These are phyloP conservation scores for Teinopalpus imperialis DNA, from an alignment of 2,888 invertebrate genomes.

Conservation along the genomic window DNA sequence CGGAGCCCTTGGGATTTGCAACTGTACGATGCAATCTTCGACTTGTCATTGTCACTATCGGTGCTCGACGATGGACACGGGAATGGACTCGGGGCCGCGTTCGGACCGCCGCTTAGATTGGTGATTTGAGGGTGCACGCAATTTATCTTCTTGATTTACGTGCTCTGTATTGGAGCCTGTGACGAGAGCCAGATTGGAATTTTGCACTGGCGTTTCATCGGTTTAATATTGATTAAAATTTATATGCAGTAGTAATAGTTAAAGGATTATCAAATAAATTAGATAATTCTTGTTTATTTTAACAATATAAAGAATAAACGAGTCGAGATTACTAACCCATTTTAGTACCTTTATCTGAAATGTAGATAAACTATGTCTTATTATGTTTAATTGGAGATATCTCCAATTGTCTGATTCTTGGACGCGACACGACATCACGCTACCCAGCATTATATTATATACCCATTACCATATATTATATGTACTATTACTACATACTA, in stretches of 20 bases:
- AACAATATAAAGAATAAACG: too few relatives aligned
- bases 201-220: slow-evolving; percentile 10
- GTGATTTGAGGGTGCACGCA: slow-evolving; percentile 35
- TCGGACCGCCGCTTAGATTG: slow-evolving; percentile 30
- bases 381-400: too few relatives aligned
- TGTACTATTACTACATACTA: too few relatives aligned
- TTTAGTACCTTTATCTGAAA: too few relatives aligned
- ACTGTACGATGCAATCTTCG: slow-evolving; percentile 66
- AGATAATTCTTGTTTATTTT: too few relatives aligned
- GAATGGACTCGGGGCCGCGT: slow-evolving; percentile 31
- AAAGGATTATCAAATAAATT: too few relatives aligned
- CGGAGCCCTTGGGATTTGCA: slow-evolving; percentile 56
- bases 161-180: neutral
- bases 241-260: neutral
- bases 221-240: slow-evolving; percentile 8
- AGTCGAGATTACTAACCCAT: too few relatives aligned
- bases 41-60: slow-evolving; percentile 65
- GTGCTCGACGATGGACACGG: slow-evolving; percentile 37
- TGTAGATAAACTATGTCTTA: too few relatives aligned
- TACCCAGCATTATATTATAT: too few relatives aligned
- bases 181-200: slow-evolving; percentile 21
- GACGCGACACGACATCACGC: too few relatives aligned
- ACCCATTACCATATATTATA: too few relatives aligned
- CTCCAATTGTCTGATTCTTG: too few relatives aligned
- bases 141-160: slow-evolving; percentile 30